Base-by-base conservation (phyloP, 2,888 invertebrate genomes). In the Tigriopus californicus region DNA sequence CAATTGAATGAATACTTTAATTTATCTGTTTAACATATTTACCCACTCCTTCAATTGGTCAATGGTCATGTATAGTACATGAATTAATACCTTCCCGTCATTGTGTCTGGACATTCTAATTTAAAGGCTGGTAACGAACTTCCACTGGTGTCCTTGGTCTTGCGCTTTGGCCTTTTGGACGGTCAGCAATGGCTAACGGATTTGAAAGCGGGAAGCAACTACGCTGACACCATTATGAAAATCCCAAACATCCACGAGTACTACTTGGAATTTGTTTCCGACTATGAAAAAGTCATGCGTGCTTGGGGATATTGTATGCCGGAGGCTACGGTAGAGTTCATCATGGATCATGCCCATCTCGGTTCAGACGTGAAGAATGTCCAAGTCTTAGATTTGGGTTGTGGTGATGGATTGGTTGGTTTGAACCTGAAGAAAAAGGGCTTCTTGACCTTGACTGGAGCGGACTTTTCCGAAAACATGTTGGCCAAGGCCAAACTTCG, bases 321-420 rank as follows among this genome's bases (percentile, higher is more conserved):
- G 5, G 46, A 44, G 18, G 18, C 46, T 44, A 18, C 18, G 46
- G 46, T 44, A 4, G 46, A 44, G 10, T 18, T 44, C n/a, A n/a
- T 44, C 18, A 15, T 44, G 15, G 18, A 44, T n/a, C 46, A 44
- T 18, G 46, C 46, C 18, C 3, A 44, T 5, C n/a, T 15, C 4
- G 8, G 4, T 33, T 15, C n/a, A 6, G 46, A 44, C 10, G n/a
- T 44, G 46, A 44, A 44, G 18, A 18, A 3, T 44, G 5, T 18
- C 5, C 5, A 44, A n/a, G 24, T 56, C n/a, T 25, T 56, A 8
- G 56, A 56, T n/a, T 20, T 56, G 11, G 56, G 56, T 10, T 56
- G 56, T 15, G 56, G 56, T n/a, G 33, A 56, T 20, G 56, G 56
- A n/a, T 24, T 56, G 10, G 18, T 20, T 13, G 56, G 56, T 18